Base-by-base conservation (phyloP, 1,140 invertebrate genomes). In the Prorops nasuta region DNA sequence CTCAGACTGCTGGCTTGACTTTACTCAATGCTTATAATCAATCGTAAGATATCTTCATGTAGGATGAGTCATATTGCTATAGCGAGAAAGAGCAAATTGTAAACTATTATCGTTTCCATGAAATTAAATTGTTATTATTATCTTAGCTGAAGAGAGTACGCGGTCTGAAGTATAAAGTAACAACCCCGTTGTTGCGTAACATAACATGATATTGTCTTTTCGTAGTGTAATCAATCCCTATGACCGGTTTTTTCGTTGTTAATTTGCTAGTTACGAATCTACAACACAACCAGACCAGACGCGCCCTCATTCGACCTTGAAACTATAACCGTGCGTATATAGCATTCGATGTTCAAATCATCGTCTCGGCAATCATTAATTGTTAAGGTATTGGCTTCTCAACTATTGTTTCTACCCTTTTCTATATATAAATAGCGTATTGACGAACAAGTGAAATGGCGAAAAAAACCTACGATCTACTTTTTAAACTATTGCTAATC, bases 401-500 rank as follows among this genome's bases (percentile, higher is more conserved):
- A n/a, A n/a, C n/a, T n/a, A n/a, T n/a, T n/a, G n/a, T n/a, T n/a
- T n/a, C n/a, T n/a, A n/a, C n/a, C n/a, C n/a, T n/a, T n/a, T n/a
- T n/a, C n/a, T n/a, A n/a, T n/a, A n/a, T n/a, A n/a, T n/a, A n/a
- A n/a, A n/a, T n/a, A 28, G 4, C 24, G 24, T 6, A 28, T 28
- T 28, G 24, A 6, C 24, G 24, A 28, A 28, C 4, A 4, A 28
- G 40, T 28, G 54, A 81, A 86, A 92, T 92, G 89, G 89, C 89
- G 78, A 92, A 92, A 83, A 94, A 94, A 82, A 96, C 95, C 55
- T 98, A 98, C 82, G 96, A 98, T 85, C 87, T 96, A 74, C 84
- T 98, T 68, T 98, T 98, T 80, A 98, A 98, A 84, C 84, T 98
- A 71, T 79, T 98, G 59, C 80, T 98, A 62, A 98, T 98, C 79